Conservation (phyloP, 2,888 invertebrate genomes). For the Rhopalosiphum nymphaeae region DNA sequence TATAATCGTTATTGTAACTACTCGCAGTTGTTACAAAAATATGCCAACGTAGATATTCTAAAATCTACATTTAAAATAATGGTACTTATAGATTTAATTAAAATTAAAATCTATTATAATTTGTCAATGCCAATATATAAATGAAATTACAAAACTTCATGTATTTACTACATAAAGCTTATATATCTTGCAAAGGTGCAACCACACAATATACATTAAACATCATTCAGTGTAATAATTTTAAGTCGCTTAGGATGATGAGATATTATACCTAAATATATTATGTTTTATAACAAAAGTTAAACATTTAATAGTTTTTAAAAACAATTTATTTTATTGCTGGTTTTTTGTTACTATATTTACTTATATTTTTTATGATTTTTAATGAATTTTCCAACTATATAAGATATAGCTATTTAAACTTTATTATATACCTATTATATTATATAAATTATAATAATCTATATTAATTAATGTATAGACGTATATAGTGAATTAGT, state of each 20-base stretch:
- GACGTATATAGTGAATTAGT: no score
- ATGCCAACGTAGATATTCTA: neutral
- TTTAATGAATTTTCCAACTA: neutral
- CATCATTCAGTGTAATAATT: neutral
- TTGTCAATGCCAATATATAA: neutral
- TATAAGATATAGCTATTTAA: no score
- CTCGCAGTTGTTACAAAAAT: neutral
- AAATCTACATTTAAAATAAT: neutral
- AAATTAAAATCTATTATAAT: neutral
- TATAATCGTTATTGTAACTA: neutral
- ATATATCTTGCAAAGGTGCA: neutral
- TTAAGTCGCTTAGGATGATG: neutral
- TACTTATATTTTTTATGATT: neutral
- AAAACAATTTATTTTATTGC: neutral
- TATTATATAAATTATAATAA: no score
- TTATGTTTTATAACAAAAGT: neutral
- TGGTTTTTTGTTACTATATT: neutral
- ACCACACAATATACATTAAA: neutral
- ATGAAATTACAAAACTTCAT: neutral
- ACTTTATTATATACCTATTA: no score
- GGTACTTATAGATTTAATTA: neutral
- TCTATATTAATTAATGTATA: no score
- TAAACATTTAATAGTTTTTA: neutral
- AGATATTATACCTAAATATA: neutral
- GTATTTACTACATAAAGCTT: neutral